Percentiles rank a stretch among this genome's conserved stretches.
These are phyloP conservation scores for Leucophenga montana DNA, from an alignment of 2,888 invertebrate genomes.

Conservation along the genomic window DNA sequence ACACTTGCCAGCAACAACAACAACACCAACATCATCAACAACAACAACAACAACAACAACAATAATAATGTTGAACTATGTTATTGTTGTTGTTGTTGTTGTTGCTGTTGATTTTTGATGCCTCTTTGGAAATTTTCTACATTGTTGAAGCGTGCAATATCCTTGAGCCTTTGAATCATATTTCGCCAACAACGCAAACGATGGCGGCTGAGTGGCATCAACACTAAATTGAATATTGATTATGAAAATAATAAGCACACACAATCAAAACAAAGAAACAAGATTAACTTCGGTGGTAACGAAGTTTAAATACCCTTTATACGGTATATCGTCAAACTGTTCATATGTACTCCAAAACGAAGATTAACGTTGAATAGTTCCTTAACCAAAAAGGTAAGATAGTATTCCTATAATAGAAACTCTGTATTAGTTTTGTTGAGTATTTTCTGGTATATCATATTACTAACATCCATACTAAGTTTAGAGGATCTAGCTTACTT, in stretches of 20 bases:
- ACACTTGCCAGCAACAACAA: constrained; percentile 45
- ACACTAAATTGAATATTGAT: constrained; percentile 65
- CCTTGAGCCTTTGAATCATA: not conserved
- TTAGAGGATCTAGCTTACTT: no score
- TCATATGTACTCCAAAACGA: no score
- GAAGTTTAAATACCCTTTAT: not conserved
- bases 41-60: constrained; percentile 23
- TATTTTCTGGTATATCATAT: no score
- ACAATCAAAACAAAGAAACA: not conserved
- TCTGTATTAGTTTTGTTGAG: no score
- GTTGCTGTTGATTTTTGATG: constrained; percentile 19
- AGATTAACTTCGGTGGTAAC: not conserved
- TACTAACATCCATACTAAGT: no score
- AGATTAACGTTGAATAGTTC: no score
- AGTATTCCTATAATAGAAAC: no score
- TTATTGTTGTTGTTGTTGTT: constrained; percentile 7
- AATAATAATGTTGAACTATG: not conserved
- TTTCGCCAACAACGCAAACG: not conserved
- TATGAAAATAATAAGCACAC: constrained; percentile 67
- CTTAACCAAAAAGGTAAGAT: no score
- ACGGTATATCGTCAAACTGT: no score
- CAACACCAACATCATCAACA: constrained; percentile 35
- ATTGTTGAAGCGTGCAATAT: constrained; percentile 11
- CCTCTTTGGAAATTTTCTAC: constrained; percentile 21
- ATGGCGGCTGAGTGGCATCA: not conserved